Percentiles rank a stretch among this genome's conserved stretches.
phyloP scores from a whole-genome alignment of 35 echinoderm and acorn worm species.

The Diadema setosum region DNA sequence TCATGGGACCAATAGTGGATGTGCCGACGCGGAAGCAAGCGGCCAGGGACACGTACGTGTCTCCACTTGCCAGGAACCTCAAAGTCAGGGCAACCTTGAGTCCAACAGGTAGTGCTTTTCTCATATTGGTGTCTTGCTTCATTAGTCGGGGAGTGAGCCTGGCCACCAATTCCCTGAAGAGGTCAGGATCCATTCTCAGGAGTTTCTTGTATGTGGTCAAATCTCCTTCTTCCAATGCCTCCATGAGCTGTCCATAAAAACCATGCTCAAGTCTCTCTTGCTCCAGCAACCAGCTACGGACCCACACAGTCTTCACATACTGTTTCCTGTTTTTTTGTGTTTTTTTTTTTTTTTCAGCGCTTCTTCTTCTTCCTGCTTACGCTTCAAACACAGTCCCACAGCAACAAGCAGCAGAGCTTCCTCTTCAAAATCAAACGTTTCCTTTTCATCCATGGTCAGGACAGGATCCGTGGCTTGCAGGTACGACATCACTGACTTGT shows the following conservation, averaged over 20 bases:
- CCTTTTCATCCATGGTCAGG: no score
- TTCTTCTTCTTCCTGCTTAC: no score
- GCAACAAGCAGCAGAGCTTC: no score
- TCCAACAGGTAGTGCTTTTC: not conserved
- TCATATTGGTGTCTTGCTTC: constrained; percentile 8
- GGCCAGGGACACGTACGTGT: not conserved
- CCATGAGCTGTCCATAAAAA: not conserved
- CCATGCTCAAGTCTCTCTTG: not conserved
- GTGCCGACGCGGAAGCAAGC: not conserved
- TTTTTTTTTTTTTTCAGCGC: no score
- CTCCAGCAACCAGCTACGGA: no score
- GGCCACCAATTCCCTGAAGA: not conserved
- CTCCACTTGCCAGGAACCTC: constrained; percentile 17
- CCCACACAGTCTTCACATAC: no score
- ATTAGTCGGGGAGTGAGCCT: not conserved
- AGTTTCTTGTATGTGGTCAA: not conserved
- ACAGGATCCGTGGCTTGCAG: no score
- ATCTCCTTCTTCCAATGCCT: not conserved
- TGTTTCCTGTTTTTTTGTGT: no score
- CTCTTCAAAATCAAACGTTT: no score
- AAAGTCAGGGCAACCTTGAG: not conserved
- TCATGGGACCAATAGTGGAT: not conserved
- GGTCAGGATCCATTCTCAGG: not conserved
- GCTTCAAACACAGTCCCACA: no score
- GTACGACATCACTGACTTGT: no score